These are phyloP conservation scores for Eurosta solidaginis DNA, from an alignment of 1,140 invertebrate genomes.

Conservation along the genomic window DNA sequence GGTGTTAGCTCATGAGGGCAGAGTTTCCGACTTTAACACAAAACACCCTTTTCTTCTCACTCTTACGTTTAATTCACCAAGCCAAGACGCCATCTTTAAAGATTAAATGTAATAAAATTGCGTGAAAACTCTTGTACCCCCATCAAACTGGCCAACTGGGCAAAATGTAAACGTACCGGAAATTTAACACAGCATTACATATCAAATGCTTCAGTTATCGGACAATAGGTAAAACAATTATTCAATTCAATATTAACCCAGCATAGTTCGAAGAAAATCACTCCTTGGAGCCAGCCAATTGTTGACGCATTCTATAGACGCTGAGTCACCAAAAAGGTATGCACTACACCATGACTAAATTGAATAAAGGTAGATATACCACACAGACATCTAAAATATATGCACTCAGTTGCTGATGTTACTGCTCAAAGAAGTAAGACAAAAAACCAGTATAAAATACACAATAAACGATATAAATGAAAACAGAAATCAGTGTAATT, in stretches of 20 bases:
- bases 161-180: too few relatives aligned
- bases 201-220: too few relatives aligned
- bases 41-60: too few relatives aligned
- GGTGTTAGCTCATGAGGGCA: too few relatives aligned
- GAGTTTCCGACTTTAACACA: too few relatives aligned
- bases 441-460: neutral
- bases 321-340: slow-evolving; percentile 8
- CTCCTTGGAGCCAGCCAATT: neutral
- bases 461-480: neutral
- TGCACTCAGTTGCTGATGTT: neutral
- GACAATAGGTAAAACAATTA: too few relatives aligned
- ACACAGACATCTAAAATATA: neutral
- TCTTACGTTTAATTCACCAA: too few relatives aligned
- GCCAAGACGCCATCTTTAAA: too few relatives aligned
- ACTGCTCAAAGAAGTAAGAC: neutral
- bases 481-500: neutral
- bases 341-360: neutral
- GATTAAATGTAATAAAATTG: too few relatives aligned
- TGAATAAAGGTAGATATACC: neutral
- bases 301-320: neutral
- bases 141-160: too few relatives aligned
- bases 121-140: too few relatives aligned
- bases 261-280: neutral
- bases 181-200: too few relatives aligned
- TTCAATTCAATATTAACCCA: neutral